Conservation (phyloP, 2,888 invertebrate species). For the Himalopsyche anomala region DNA sequence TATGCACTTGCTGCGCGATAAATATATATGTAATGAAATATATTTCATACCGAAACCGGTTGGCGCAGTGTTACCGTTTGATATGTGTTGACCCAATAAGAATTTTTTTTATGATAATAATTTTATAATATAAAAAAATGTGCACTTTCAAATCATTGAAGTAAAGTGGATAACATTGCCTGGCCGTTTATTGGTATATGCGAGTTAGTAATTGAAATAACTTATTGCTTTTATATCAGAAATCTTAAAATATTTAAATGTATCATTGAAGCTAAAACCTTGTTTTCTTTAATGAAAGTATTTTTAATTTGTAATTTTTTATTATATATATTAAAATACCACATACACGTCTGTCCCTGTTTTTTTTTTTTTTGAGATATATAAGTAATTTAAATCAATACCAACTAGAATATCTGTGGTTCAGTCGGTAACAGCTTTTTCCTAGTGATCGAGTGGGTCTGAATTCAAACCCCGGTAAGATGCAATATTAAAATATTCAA, state of each 20-base stretch:
- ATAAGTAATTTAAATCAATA: too few relatives aligned
- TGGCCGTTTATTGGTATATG: background rate
- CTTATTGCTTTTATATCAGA: background rate
- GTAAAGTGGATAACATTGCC: background rate
- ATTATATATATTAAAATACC: too few relatives aligned
- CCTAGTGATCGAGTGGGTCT: too few relatives aligned
- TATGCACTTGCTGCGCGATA: background rate
- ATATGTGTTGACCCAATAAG: conserved; percentile 17
- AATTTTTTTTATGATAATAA: conserved; percentile 4
- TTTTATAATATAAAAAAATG: conserved; percentile 10
- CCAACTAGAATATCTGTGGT: too few relatives aligned
- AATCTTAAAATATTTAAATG: background rate
- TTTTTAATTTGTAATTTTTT: background rate
- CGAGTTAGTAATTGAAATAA: background rate
- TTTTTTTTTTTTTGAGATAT: too few relatives aligned
- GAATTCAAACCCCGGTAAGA: too few relatives aligned
- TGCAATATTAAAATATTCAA: too few relatives aligned
- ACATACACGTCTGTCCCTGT: too few relatives aligned
- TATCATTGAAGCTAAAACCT: background rate
- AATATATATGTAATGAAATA: background rate
- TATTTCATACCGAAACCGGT: conserved; percentile 13
- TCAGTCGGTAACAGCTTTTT: too few relatives aligned
- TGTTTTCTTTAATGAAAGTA: background rate
- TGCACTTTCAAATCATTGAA: conserved; percentile 24
- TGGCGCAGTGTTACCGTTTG: conserved; percentile 9